These are phyloP conservation scores for Noctua comes DNA, from an alignment of 2,888 invertebrate species.

Conservation along the genomic window DNA sequence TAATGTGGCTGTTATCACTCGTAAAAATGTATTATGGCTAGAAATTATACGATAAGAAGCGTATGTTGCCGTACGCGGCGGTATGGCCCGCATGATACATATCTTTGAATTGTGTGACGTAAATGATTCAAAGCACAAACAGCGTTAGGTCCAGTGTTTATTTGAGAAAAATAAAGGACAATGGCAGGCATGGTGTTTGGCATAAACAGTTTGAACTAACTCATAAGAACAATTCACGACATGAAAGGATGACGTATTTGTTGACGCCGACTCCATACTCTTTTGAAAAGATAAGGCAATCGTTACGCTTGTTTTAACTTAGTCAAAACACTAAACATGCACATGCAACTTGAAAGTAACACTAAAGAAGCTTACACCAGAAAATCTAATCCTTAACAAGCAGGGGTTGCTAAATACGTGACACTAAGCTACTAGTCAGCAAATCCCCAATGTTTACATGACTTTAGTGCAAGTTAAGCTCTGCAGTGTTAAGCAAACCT, in stretches of 20 bases:
- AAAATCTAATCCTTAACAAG: slow-evolving; percentile 28
- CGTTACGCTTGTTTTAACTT: neutral
- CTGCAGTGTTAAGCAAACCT: slow-evolving; percentile 58
- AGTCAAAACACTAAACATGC: slow-evolving; percentile 2
- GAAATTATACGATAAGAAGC: slow-evolving; percentile 43
- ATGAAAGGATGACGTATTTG: neutral
- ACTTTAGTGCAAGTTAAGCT: slow-evolving; percentile 44
- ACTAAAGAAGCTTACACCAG: slow-evolving; percentile 3
- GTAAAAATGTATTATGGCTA: slow-evolving; percentile 43
- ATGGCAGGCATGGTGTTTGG: neutral
- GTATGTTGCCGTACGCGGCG: slow-evolving; percentile 1
- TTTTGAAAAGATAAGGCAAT: neutral
- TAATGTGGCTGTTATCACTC: slow-evolving; percentile 58
- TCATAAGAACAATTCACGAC: neutral
- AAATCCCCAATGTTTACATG: slow-evolving; percentile 41
- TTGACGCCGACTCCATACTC: slow-evolving; percentile 2
- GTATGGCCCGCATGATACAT: slow-evolving; percentile 8
- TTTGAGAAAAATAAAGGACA: neutral
- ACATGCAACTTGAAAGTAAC: slow-evolving; percentile 21
- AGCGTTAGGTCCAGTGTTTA: neutral
- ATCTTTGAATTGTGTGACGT: neutral
- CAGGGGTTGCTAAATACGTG: slow-evolving; percentile 46
- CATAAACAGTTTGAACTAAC: slow-evolving; percentile 4
- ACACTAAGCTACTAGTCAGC: slow-evolving; percentile 50
- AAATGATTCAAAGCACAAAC: neutral